Percentiles rank a stretch among this genome's conserved stretches.
Conservation (phyloP, 2,888 invertebrate species). For the Drosophila robusta region DNA sequence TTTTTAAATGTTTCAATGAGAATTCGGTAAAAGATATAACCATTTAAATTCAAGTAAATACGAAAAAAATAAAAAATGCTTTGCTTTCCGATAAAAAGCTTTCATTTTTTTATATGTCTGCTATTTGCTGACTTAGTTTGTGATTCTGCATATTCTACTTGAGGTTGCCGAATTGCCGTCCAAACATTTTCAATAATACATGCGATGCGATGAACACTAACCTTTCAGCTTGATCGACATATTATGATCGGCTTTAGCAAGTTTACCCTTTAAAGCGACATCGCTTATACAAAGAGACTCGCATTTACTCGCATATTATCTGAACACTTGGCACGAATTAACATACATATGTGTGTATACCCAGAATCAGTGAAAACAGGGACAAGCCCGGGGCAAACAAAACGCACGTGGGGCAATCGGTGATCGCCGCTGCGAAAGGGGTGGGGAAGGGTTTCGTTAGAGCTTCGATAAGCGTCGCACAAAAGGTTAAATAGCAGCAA, state of each 20-base stretch:
- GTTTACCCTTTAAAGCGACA: constrained; percentile 8
- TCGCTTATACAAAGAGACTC: constrained; percentile 17
- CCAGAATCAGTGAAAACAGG: constrained; percentile 41
- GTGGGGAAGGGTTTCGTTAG: constrained; percentile 27
- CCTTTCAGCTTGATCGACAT: constrained; percentile 21
- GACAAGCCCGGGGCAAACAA: constrained; percentile 39
- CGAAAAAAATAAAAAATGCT: too few species aligned
- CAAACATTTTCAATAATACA: too few species aligned
- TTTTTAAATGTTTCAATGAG: too few species aligned
- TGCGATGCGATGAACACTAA: too few species aligned
- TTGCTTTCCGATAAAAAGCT: too few species aligned
- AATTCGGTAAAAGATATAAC: too few species aligned
- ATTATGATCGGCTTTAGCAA: constrained; percentile 14
- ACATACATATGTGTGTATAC: constrained; percentile 69
- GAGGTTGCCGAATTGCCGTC: too few species aligned
- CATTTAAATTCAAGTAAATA: too few species aligned
- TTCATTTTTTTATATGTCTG: too few species aligned
- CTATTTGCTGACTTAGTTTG: too few species aligned
- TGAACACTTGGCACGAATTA: constrained; percentile 71
- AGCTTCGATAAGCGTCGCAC: constrained; percentile 59
- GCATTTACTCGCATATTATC: constrained; percentile 41
- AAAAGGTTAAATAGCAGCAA: constrained; percentile 75
- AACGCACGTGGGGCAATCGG: constrained; percentile 59
- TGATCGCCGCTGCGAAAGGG: constrained; percentile 10
- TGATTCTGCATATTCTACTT: too few species aligned